phyloP scores from a whole-genome alignment of 2,797 vertebrate genomes.

The Mormyrus hasselquistii region DNA sequence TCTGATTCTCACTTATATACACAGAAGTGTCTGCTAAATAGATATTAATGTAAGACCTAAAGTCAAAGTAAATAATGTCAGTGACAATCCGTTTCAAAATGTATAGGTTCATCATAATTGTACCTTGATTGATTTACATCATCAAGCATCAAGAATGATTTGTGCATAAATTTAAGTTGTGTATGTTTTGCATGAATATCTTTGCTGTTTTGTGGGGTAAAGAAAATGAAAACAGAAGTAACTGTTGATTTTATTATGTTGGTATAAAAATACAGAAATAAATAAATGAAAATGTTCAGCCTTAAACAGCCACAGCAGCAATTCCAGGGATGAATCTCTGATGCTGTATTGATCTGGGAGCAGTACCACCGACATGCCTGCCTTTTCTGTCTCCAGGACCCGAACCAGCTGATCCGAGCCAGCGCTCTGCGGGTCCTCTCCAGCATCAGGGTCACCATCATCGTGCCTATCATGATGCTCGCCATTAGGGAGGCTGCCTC shows the following conservation, averaged over 20 bases:
- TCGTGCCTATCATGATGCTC: slow-evolving; percentile 77
- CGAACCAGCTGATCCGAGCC: slow-evolving; percentile 93
- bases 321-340: neutral
- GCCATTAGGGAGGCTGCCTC: slow-evolving; percentile 76
- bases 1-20: neutral
- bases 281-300: neutral
- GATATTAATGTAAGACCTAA: neutral
- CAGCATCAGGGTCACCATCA: slow-evolving; percentile 75
- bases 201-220: neutral
- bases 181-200: neutral
- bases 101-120: neutral
- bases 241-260: neutral
- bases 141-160: neutral
- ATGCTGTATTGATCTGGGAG: neutral
- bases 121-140: neutral
- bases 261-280: neutral
- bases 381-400: slow-evolving; percentile 66
- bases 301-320: neutral
- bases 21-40: neutral
- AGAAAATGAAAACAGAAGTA: neutral
- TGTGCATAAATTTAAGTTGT: neutral
- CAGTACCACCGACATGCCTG: neutral
- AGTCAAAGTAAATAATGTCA: neutral
- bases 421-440: slow-evolving; percentile 84
- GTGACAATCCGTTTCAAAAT: neutral